Evolutionary conservation across 2,888 invertebrate species (phyloP).

Genomic region (Hirtodrosophila cameraria): DNA sequence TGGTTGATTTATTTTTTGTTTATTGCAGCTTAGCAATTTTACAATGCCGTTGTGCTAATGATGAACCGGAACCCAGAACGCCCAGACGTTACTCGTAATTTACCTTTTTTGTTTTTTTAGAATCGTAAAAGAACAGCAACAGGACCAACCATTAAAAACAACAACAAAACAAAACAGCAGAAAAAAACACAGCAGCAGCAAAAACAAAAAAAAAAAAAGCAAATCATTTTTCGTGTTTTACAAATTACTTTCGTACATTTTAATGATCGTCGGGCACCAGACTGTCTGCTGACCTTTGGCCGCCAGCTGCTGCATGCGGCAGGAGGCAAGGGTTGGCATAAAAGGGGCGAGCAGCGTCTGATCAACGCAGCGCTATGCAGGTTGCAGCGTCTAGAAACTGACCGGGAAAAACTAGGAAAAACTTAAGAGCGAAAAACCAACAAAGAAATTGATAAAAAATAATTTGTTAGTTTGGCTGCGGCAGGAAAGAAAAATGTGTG

Average conservation of each 20-base stretch:
- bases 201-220: constrained; percentile 32
- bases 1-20: constrained; percentile 68
- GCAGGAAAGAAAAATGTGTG: no score
- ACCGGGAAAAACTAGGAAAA: background rate
- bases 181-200: constrained; percentile 6
- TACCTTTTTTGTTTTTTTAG: constrained; percentile 37
- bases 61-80: constrained; percentile 40
- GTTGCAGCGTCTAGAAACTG: no score
- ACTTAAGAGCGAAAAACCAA: background rate
- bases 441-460: constrained; percentile 10
- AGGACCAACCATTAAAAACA: constrained; percentile 30
- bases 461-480: no score
- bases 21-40: constrained; percentile 50
- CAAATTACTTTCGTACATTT: constrained; percentile 69
- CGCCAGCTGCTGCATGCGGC: constrained; percentile 10
- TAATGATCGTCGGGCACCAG: constrained; percentile 74
- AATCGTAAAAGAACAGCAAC: constrained; percentile 68
- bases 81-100: constrained; percentile 46
- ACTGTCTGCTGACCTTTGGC: constrained; percentile 76
- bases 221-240: constrained; percentile 73
- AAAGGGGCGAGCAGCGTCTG: constrained; percentile 4
- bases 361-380: background rate
- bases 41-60: constrained; percentile 64
- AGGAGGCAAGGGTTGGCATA: constrained; percentile 20
- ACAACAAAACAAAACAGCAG: constrained; percentile 1